Evolutionary conservation across 2,797 vertebrate species (phyloP), one percentile per base, ranked within the genome.

Genomic region (Cephalopachus bancanus): DNA sequence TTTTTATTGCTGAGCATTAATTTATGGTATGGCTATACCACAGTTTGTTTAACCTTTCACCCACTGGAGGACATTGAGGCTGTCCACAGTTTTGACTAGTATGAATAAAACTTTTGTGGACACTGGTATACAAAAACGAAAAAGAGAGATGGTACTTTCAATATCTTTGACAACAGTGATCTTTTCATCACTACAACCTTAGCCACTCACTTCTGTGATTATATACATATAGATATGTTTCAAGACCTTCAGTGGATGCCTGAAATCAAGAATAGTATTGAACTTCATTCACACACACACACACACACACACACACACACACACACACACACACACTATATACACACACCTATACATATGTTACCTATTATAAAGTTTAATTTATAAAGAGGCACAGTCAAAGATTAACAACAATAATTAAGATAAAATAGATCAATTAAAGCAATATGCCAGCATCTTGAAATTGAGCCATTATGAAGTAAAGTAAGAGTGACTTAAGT

Each of bases 171-270:
- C 59, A 44, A 75, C 15, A 37, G 55, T 33, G 14, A 60, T 7
- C 22, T 24, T 57, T 80, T 69, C 33, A 14, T 74, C 33, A 8
- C 30, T 4, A 12, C 30, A 71, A 81, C 0, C 2, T 64, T 37
- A 49, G 30, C 9, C 33, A 83, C 37, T 80, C 67, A 81, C 16
- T 22, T 28, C 20, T 53, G 28, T 2, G 8, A 3, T 53, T n/a
- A n/a, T n/a, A n/a, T 8, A 20, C 6, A 17, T 4, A 19, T 6
- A 6, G 30, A 30, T 33, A 8, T n/a, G 11, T 22, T 1, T 19
- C 76, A 33, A 57, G 53, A 20, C 53, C 10, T 30, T 3, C 0
- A 22, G 6, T 14, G n/a, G 53, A 57, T 22, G 53, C 30, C 30
- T 57, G 19, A 33, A 57, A 57, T 7, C 30, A 7, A 20, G 28